phyloP scores from a whole-genome alignment of 2,113 vertebrate genomes.

The Rhadina sibilatrix region DNA sequence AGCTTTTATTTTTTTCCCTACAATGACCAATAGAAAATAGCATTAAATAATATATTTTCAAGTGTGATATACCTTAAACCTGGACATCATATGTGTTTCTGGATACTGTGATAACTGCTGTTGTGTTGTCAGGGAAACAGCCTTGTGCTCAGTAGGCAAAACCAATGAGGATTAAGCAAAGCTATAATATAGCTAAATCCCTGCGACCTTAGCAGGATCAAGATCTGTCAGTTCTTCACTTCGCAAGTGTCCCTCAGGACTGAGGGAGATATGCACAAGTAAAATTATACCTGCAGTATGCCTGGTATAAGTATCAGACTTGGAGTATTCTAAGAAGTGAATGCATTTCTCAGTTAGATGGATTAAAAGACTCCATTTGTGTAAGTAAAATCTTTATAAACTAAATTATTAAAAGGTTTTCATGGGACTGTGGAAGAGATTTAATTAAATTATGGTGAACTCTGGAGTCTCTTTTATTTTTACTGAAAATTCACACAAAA shows the following conservation, averaged over 20 bases:
- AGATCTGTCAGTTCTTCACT: constrained; percentile 65
- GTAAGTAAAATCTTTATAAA: constrained; percentile 59
- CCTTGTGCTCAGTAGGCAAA: constrained; percentile 73
- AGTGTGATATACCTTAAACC: constrained; percentile 61
- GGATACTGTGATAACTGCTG: constrained; percentile 73
- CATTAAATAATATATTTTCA: constrained; percentile 52
- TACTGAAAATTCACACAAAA: neutral
- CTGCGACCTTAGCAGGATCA: constrained; percentile 74
- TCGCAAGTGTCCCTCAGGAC: constrained; percentile 51
- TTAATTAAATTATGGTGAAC: neutral
- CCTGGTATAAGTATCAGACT: constrained; percentile 48
- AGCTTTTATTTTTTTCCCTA: neutral
- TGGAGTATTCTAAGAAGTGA: constrained; percentile 65
- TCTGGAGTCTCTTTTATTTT: neutral
- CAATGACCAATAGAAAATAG: constrained; percentile 38
- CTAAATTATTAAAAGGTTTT: neutral
- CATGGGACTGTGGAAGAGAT: neutral
- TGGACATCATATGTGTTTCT: constrained; percentile 70
- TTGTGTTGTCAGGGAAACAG: constrained; percentile 80
- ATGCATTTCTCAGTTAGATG: constrained; percentile 48
- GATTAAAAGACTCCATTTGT: constrained; percentile 44
- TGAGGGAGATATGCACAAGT: constrained; percentile 2
- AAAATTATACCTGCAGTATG: neutral
- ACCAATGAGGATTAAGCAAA: constrained; percentile 78
- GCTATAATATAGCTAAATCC: constrained; percentile 72